Conservation (phyloP, 2,888 invertebrate species). For the Mimas tiliae region DNA sequence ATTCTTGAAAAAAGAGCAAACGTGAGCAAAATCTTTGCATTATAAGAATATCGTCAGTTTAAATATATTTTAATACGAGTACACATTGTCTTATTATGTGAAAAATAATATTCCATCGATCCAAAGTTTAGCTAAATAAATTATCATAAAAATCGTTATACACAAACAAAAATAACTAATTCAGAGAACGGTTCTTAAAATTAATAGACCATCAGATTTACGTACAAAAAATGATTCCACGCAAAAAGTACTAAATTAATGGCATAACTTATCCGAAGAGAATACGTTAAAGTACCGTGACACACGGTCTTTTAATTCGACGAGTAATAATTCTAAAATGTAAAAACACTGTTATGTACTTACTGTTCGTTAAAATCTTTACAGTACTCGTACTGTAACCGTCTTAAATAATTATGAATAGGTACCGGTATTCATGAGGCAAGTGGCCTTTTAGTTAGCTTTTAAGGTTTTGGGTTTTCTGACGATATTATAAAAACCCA, state of each 20-base stretch:
- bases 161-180: background rate
- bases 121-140: background rate
- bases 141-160: too few species aligned
- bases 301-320: conserved; percentile 18
- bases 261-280: conserved; percentile 19
- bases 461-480: background rate
- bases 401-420: background rate
- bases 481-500: conserved; percentile 9
- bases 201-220: conserved; percentile 11
- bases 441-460: background rate
- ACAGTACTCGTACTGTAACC: background rate
- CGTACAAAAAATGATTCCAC: conserved; percentile 10
- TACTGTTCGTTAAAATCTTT: background rate
- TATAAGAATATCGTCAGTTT: too few species aligned
- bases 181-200: conserved; percentile 13
- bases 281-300: conserved; percentile 19
- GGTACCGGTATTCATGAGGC: background rate
- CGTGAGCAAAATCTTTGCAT: too few species aligned
- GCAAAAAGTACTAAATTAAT: conserved; percentile 13
- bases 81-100: too few species aligned
- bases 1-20: too few species aligned
- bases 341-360: background rate
- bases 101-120: too few species aligned
- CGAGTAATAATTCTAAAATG: background rate
- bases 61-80: too few species aligned